A percentile compares a stretch with the other conserved stretches of the same genome.
Evolutionary conservation across 2,797 vertebrate genomes (phyloP).

Genomic region (Paedocypris micromegethes): DNA sequence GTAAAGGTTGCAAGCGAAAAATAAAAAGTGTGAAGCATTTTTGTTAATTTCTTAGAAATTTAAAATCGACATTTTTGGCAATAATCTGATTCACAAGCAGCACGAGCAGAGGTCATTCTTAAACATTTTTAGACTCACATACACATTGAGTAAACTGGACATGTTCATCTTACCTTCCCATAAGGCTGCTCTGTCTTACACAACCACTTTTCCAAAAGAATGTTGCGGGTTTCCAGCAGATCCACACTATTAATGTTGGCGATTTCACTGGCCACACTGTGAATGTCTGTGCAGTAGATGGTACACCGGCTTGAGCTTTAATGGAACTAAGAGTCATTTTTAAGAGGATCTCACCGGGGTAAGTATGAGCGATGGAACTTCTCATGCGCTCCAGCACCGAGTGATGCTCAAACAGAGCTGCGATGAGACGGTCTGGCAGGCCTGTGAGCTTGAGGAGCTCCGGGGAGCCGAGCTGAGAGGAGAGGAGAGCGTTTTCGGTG

Average conservation of each 20-base stretch:
- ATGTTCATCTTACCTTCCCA: constrained; percentile 23
- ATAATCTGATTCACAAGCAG: too few species aligned
- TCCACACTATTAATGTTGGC: constrained; percentile 83
- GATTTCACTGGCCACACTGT: constrained; percentile 80
- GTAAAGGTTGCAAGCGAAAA: too few species aligned
- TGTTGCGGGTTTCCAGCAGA: constrained; percentile 79
- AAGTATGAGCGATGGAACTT: constrained; percentile 66
- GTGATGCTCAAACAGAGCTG: constrained; percentile 81
- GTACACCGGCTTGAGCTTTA: not conserved
- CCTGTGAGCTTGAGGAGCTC: constrained; percentile 75
- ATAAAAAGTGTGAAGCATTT: too few species aligned
- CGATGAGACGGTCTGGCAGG: constrained; percentile 78
- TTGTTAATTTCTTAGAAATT: too few species aligned
- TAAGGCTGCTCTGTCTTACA: constrained; percentile 65
- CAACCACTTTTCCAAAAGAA: constrained; percentile 88
- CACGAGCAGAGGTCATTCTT: too few species aligned
- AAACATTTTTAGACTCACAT: too few species aligned
- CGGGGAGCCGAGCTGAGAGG: constrained; percentile 65
- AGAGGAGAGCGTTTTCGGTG: constrained; percentile 80
- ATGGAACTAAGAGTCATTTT: not conserved
- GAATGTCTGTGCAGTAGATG: constrained; percentile 74
- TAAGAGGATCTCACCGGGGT: constrained; percentile 72
- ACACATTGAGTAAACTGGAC: not conserved
- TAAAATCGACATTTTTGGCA: too few species aligned
- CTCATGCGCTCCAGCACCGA: constrained; percentile 77